Conservation (phyloP, 1,140 invertebrate genomes). For the Varroa destructor region DNA sequence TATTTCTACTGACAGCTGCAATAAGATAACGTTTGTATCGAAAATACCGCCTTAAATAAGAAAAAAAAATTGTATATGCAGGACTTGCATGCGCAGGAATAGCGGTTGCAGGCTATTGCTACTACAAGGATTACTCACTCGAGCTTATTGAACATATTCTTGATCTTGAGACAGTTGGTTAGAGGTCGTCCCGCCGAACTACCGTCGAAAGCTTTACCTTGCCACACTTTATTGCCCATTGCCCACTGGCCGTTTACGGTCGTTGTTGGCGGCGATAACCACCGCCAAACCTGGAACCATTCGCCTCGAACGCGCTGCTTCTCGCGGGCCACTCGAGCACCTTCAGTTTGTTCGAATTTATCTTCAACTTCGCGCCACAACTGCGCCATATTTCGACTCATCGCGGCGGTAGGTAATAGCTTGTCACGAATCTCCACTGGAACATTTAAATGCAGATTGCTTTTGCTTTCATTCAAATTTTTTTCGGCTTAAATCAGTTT, state of each 20-base stretch:
- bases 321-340: slow-evolving; percentile 10
- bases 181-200: neutral
- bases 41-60: too few relatives aligned
- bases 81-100: too few relatives aligned
- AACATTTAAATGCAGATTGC: neutral
- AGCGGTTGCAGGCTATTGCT: too few relatives aligned
- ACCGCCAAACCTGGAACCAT: slow-evolving; percentile 18
- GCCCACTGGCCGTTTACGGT: neutral
- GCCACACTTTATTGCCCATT: slow-evolving; percentile 13
- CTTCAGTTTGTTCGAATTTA: neutral
- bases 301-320: slow-evolving; percentile 16
- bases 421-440: slow-evolving; percentile 26
- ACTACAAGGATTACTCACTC: neutral
- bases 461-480: neutral
- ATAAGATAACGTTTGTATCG: too few relatives aligned
- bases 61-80: too few relatives aligned
- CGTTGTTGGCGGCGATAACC: neutral
- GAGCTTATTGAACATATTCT: slow-evolving; percentile 16
- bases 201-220: slow-evolving; percentile 17
- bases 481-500: neutral
- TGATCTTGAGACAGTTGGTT: slow-evolving; percentile 21
- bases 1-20: too few relatives aligned
- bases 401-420: neutral
- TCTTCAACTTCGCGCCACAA: slow-evolving; percentile 4
- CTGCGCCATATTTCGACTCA: neutral